Evolutionary conservation across 2,113 vertebrate genomes (phyloP).

Genomic region (Himantopus leucocephalus): DNA sequence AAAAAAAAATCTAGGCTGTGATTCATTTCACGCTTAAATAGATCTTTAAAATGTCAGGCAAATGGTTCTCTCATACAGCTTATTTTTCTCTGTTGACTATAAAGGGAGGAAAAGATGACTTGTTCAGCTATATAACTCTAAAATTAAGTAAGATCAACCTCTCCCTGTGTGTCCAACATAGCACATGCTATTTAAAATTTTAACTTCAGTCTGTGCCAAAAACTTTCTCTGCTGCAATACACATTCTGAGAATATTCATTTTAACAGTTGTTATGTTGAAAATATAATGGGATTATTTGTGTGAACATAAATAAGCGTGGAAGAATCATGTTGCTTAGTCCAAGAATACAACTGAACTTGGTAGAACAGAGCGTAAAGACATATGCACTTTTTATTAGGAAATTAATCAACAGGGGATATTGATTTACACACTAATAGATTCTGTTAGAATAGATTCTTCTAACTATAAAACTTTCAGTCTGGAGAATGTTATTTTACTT

Average conservation of each 20-base stretch:
- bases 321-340: neutral
- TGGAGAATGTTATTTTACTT: neutral
- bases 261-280: neutral
- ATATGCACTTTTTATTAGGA: slow-evolving; percentile 17
- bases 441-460: slow-evolving; percentile 6
- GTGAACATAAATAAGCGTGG: neutral
- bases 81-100: neutral
- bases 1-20: neutral
- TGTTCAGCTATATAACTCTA: neutral
- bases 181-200: neutral
- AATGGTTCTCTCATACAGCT: neutral
- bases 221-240: neutral
- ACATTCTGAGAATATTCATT: neutral
- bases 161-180: neutral
- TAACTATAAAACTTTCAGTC: slow-evolving; percentile 4
- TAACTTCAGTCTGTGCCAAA: neutral
- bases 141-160: neutral
- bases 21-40: neutral
- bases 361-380: neutral
- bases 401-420: slow-evolving; percentile 41
- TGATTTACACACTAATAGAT: slow-evolving; percentile 37
- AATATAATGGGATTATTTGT: neutral
- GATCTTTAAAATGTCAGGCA: neutral
- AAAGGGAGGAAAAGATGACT: neutral
- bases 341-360: neutral